A percentile compares a stretch with the other conserved stretches of the same genome.
phyloP scores from a whole-genome alignment of 2,888 invertebrate species.

The Aplocera efformata region DNA sequence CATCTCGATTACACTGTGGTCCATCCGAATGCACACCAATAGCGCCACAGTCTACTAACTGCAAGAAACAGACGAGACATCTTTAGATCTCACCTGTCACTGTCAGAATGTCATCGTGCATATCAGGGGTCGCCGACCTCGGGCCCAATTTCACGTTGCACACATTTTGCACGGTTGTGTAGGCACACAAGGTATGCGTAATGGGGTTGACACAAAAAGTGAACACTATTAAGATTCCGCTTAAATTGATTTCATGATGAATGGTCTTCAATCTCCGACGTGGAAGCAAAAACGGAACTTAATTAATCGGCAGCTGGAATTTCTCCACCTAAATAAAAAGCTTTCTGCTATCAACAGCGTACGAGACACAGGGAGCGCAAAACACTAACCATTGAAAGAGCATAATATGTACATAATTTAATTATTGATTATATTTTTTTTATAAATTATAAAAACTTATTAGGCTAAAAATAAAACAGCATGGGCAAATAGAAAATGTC shows the following conservation, averaged over 20 bases:
- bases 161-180: conserved; percentile 19
- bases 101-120: conserved; percentile 16
- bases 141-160: conserved; percentile 18
- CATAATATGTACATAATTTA: no score
- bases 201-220: conserved; percentile 9
- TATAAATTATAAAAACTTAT: no score
- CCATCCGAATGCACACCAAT: conserved; percentile 33
- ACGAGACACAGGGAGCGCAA: no score
- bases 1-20: conserved; percentile 33
- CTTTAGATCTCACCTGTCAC: conserved; percentile 28
- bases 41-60: conserved; percentile 47
- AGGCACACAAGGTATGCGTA: conserved; percentile 8
- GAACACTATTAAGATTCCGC: conserved; percentile 3
- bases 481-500: no score
- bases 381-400: no score
- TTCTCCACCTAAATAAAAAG: no score
- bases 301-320: neutral
- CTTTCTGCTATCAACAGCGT: no score
- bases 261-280: neutral
- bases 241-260: conserved; percentile 5
- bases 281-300: neutral
- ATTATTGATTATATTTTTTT: no score
- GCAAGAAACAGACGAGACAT: conserved; percentile 27
- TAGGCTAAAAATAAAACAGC: no score
- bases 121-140: conserved; percentile 12